A percentile compares a stretch with the other conserved stretches of the same genome.
Evolutionary conservation across 2,113 vertebrate genomes (phyloP).

Genomic region (Spea multiplicata): DNA sequence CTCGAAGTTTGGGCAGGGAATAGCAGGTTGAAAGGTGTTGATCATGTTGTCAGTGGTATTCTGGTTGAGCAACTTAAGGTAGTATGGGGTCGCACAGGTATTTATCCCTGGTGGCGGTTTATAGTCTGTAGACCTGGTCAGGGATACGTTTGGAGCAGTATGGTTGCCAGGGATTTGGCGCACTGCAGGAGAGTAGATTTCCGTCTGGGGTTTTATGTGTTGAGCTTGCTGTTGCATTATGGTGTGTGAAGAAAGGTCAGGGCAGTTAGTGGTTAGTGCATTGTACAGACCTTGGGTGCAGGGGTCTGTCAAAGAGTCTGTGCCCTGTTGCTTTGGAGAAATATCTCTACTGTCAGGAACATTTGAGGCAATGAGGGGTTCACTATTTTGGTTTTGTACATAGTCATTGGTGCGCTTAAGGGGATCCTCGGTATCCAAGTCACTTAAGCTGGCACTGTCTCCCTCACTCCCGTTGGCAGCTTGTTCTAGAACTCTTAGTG

Average conservation of each 20-base stretch:
- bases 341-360: background rate
- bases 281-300: background rate
- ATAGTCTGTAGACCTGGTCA: too few species aligned
- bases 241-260: slow-evolving; percentile 3
- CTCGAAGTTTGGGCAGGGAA: too few species aligned
- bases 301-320: background rate
- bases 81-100: background rate
- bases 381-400: slow-evolving; percentile 1
- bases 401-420: background rate
- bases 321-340: too few species aligned
- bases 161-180: too few species aligned
- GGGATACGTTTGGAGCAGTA: too few species aligned
- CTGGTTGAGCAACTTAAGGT: too few species aligned
- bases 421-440: background rate
- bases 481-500: slow-evolving; percentile 2
- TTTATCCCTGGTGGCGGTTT: slow-evolving; percentile 2
- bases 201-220: too few species aligned
- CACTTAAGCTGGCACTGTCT: background rate
- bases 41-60: too few species aligned
- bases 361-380: background rate
- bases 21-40: too few species aligned
- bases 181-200: too few species aligned
- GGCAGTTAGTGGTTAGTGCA: too few species aligned
- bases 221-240: too few species aligned
- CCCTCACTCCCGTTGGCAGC: background rate